Conservation (phyloP, 2,888 invertebrate genomes). For the Beris morrisii region DNA sequence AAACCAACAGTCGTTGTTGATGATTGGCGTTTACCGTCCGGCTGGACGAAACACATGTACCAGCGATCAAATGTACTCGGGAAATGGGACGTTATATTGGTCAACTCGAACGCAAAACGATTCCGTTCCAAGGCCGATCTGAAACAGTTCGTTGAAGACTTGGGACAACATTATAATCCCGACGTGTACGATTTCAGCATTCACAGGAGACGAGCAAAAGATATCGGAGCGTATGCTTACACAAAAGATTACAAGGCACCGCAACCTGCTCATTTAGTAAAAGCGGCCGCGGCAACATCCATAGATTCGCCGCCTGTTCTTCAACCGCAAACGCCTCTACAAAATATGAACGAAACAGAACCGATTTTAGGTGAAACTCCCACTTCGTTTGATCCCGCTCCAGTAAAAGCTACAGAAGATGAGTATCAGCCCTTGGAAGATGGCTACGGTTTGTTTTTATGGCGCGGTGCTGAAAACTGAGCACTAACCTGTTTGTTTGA, state of each 20-base stretch:
- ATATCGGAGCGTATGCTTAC: constrained; percentile 54
- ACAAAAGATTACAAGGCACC: constrained; percentile 53
- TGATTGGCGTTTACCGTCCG: constrained; percentile 72
- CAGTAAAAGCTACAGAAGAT: not conserved
- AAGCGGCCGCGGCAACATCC: constrained; percentile 12
- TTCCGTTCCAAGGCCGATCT: constrained; percentile 64
- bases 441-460: constrained; percentile 47
- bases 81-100: constrained; percentile 80
- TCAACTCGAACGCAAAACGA: constrained; percentile 65
- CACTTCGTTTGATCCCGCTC: constrained; percentile 4
- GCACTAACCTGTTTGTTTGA: not conserved
- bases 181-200: constrained; percentile 65
- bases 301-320: constrained; percentile 16
- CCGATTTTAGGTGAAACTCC: constrained; percentile 30
- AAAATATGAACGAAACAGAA: constrained; percentile 21
- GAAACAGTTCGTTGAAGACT: constrained; percentile 55
- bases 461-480: not conserved
- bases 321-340: not conserved
- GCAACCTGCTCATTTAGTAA: constrained; percentile 29
- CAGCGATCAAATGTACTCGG: constrained; percentile 70
- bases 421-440: constrained; percentile 43
- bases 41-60: constrained; percentile 79
- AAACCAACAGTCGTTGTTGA: constrained; percentile 65
- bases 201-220: constrained; percentile 58
- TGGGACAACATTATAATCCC: constrained; percentile 57